Percentiles rank a stretch among this genome's conserved stretches.
These are phyloP conservation scores for Rhineura floridana DNA, from an alignment of 2,113 vertebrate genomes.

Conservation along the genomic window DNA sequence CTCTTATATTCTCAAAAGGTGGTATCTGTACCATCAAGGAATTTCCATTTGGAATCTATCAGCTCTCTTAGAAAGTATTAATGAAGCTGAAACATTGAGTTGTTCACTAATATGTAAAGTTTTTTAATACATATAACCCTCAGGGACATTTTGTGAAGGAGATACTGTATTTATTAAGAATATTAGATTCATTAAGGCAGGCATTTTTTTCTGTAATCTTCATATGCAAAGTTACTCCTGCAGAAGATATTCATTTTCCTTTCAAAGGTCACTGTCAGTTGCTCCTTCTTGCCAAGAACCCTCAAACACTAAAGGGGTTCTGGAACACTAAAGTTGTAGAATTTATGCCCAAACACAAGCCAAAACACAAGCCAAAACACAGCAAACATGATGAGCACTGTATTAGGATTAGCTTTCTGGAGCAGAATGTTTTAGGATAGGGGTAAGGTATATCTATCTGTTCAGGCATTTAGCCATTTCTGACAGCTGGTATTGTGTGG, in stretches of 20 bases:
- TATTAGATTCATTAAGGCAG: background rate
- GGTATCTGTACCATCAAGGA: background rate
- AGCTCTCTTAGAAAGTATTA: background rate
- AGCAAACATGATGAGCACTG: background rate
- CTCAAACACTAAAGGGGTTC: background rate
- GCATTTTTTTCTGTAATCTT: background rate
- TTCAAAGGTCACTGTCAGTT: background rate
- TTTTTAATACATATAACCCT: background rate
- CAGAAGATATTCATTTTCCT: background rate
- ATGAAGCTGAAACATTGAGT: background rate
- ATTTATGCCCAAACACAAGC: background rate
- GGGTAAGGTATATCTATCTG: background rate
- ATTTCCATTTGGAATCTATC: background rate
- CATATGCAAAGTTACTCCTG: background rate
- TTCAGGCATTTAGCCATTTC: background rate
- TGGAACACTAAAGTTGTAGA: background rate
- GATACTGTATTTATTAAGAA: conserved; percentile 2
- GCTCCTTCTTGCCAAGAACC: background rate
- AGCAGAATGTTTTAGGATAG: background rate
- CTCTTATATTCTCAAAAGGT: background rate
- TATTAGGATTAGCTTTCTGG: background rate
- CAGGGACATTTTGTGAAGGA: background rate
- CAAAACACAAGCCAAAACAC: background rate
- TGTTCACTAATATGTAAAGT: background rate
- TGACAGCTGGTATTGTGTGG: background rate